phyloP scores from a whole-genome alignment of 2,797 vertebrate genomes.

The Danio jaintianensis region DNA sequence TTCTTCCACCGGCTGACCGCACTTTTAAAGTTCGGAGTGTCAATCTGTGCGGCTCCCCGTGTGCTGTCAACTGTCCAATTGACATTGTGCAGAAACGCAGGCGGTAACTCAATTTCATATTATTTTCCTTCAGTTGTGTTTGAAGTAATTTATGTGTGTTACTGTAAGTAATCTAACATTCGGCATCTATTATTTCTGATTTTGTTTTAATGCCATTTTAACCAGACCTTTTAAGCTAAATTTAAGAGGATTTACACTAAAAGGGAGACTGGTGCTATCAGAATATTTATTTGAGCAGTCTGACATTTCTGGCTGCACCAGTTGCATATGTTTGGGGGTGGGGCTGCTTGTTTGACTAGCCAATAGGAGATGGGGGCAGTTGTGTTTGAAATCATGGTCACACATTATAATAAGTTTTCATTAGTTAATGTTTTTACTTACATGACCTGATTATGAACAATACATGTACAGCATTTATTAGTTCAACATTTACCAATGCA shows the following conservation, averaged over 20 bases:
- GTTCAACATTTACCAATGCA: no score
- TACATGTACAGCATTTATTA: no score
- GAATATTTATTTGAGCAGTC: slow-evolving; percentile 19
- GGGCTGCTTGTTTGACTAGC: background rate
- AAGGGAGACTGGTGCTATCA: background rate
- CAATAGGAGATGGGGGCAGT: background rate
- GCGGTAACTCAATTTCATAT: slow-evolving; percentile 78
- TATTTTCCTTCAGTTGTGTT: slow-evolving; percentile 54
- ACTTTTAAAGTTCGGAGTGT: slow-evolving; percentile 76
- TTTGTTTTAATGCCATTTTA: background rate
- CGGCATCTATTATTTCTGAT: background rate
- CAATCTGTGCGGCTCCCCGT: slow-evolving; percentile 80
- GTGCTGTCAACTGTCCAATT: slow-evolving; percentile 83
- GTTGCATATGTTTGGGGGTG: background rate
- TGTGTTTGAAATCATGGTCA: background rate
- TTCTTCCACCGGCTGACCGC: slow-evolving; percentile 72
- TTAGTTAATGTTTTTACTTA: no score
- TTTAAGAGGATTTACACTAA: background rate
- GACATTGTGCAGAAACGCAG: slow-evolving; percentile 85
- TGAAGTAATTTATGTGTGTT: background rate
- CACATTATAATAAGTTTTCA: no score
- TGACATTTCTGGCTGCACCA: slow-evolving; percentile 11
- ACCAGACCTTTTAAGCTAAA: no score
- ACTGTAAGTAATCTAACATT: background rate
- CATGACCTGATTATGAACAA: no score